These are phyloP conservation scores for Mythimna vitellina DNA, from an alignment of 2,888 invertebrate species.

Conservation along the genomic window DNA sequence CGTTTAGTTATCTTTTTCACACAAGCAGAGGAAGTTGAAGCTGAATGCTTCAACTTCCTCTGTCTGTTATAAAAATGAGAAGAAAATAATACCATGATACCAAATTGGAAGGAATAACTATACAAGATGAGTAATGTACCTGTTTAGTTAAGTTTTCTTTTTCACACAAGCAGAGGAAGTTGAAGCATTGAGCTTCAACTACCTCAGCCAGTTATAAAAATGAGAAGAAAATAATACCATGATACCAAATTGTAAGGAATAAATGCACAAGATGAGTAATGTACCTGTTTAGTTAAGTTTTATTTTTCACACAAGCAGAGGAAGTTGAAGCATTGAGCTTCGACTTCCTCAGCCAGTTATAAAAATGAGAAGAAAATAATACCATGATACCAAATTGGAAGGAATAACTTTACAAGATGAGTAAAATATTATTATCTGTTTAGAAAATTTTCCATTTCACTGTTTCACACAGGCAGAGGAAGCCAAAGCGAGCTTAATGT, in stretches of 20 bases:
- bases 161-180: too few species aligned
- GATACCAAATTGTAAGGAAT: neutral
- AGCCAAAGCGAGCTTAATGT: too few species aligned
- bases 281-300: slow-evolving; percentile 72
- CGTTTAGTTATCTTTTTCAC: slow-evolving; percentile 68
- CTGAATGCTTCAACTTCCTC: neutral
- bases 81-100: neutral
- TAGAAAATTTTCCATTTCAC: slow-evolving; percentile 76
- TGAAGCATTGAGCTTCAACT: neutral
- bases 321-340: too few species aligned
- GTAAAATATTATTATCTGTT: too few species aligned
- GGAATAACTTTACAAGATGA: neutral
- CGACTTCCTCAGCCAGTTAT: neutral
- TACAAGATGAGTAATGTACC: slow-evolving; percentile 50
- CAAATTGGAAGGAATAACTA: neutral
- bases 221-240: neutral
- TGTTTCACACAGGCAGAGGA: slow-evolving; percentile 38
- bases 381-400: too few species aligned
- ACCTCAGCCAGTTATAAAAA: neutral
- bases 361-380: neutral
- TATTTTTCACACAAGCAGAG: neutral
- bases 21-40: too few species aligned
- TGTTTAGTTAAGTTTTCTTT: slow-evolving; percentile 68
- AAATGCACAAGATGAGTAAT: neutral
- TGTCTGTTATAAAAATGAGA: neutral